Conservation (phyloP, 2,797 vertebrate species). For the Gallinago solitaria region DNA sequence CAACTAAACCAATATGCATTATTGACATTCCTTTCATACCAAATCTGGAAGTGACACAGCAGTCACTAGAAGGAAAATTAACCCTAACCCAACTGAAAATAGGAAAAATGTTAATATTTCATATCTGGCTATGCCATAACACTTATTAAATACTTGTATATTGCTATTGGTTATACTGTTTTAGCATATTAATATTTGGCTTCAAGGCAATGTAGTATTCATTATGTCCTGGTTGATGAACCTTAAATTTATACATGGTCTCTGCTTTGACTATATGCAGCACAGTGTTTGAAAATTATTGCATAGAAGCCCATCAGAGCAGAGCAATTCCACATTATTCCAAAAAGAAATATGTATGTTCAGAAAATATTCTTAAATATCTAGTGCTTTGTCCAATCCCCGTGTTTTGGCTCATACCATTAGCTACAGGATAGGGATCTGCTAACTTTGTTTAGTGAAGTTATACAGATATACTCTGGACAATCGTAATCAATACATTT, state of each 20-base stretch:
- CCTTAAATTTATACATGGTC: not conserved
- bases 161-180: not conserved
- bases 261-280: not conserved
- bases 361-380: not conserved
- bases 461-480: no score
- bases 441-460: not conserved
- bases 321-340: not conserved
- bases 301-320: not conserved
- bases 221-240: not conserved
- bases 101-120: not conserved
- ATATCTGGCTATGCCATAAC: not conserved
- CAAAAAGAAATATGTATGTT: not conserved
- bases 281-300: not conserved
- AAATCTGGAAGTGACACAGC: no score
- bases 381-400: not conserved
- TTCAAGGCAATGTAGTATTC: not conserved
- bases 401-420: not conserved
- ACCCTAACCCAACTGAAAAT: not conserved
- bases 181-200: not conserved
- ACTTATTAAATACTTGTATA: not conserved
- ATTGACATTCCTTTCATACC: no score
- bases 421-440: not conserved
- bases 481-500: not conserved
- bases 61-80: no score
- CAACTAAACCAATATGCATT: no score